Conservation (phyloP, 2,888 invertebrate genomes). For the Chymomyza fuscimana region DNA sequence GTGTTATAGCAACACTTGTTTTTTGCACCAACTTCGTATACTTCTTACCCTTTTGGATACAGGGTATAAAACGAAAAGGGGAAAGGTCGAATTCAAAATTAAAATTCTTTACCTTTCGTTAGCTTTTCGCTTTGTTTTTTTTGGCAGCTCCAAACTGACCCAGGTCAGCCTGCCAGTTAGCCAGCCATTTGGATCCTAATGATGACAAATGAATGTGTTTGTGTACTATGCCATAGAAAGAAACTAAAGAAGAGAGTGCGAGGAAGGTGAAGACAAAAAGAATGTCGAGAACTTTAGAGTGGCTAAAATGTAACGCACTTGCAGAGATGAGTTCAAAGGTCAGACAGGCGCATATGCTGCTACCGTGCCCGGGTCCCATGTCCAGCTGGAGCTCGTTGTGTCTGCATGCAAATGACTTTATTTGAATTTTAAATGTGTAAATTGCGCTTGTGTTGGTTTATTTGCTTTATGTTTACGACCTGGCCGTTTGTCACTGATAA, state of each 20-base stretch:
- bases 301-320: background rate
- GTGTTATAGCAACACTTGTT: too few relatives aligned
- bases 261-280: background rate
- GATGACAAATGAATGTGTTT: slow-evolving; percentile 61
- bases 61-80: slow-evolving; percentile 45
- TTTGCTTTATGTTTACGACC: slow-evolving; percentile 58
- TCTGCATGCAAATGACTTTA: slow-evolving; percentile 72
- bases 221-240: slow-evolving; percentile 31
- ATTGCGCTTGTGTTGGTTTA: slow-evolving; percentile 60
- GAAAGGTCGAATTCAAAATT: slow-evolving; percentile 18
- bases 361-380: slow-evolving; percentile 43
- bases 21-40: too few relatives aligned
- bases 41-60: background rate
- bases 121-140: slow-evolving; percentile 8
- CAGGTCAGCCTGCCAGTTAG: slow-evolving; percentile 32
- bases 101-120: slow-evolving; percentile 19
- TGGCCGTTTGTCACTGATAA: slow-evolving; percentile 70
- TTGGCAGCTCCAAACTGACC: slow-evolving; percentile 26
- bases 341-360: slow-evolving; percentile 59
- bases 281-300: background rate
- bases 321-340: background rate
- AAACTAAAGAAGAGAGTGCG: background rate
- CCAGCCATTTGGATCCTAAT: slow-evolving; percentile 50
- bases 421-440: slow-evolving; percentile 72
- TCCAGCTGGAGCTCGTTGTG: slow-evolving; percentile 49